Base-by-base conservation (phyloP, 2,888 invertebrate species). In the Drosophila vallismaia region DNA sequence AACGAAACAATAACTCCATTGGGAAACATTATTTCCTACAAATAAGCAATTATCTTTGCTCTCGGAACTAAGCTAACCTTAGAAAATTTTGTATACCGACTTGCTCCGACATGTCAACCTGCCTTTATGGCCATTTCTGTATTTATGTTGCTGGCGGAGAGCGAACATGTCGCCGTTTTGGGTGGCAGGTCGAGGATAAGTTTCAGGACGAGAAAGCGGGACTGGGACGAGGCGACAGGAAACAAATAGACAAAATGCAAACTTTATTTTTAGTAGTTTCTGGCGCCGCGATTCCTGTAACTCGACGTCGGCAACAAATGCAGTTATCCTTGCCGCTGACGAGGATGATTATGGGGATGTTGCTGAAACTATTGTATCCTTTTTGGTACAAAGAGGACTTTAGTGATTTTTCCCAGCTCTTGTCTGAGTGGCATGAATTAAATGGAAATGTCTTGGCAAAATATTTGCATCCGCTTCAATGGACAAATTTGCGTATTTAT, bases 231-330 rank as follows among this genome's bases (percentile, higher is more conserved):
- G 73, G 78, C 81, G 87, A 86, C 88, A 88, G 87, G 87, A 88
- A 82, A 71, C 62, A 77, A 77, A 88, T 88, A 79, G 76, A 76
- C 75, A 73, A 77, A 88, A 87, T 82, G 83, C 86, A 75, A 84
- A 87, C 77, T 84, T 88, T 87, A 82, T 76, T 87, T 89, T 88
- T 88, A 82, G 89, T 87, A 77, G 86, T 88, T 88, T 77, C 79
- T 75, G 89, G 87, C 89, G 87, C 89, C 87, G 73, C 74, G 57
- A 70, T 75, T 78, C 80, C 76, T 71, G 53, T 40, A 63, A 51
- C 45, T 46, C 31, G 64, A 57, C 70, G 45, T 38, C 55, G 44
- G 49, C 71, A 45, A 53, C 55, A 38, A 29, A 59, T 67, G 55
- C 57, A 62, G 42, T 40, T 50, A 57, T 59, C 45, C 58, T 28